Base-by-base conservation (phyloP, 2,888 invertebrate species). In the Candidula unifasciata region DNA sequence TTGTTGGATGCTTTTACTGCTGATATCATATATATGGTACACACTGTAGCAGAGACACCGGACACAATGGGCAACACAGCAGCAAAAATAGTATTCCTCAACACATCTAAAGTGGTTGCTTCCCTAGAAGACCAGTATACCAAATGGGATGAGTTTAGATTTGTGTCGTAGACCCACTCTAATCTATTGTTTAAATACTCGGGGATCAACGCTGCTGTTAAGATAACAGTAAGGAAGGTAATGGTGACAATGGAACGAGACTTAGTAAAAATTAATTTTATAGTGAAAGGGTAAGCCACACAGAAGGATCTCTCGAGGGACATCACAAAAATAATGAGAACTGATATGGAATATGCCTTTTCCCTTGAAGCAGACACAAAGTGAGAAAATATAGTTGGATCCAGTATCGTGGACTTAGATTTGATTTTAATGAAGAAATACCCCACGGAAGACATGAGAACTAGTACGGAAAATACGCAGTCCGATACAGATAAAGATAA, bases 251-350 rank as follows among this genome's bases (percentile, higher is more conserved):
- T 30, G 33, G 60, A 30, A 1, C 77, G 77, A 3, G 57, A 27
- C 35, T 77, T 77, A 30, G 57, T 57, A 35, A 77, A 77, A 30
- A 77, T 57, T 6, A 18, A 3, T 33, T 60, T 77, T 2, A 77
- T 57, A 13, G 3, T 60, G 27, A 77, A 77, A 24, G 77, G 77
- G 24, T 33, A 77, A 2, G 27, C 33, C 24, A 77, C 77, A n/a
- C 57, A 77, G 57, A 8, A 60, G n/a, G 57, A 77, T n/a, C 77
- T 57, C 27, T 77, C 77, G 21, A 77, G 8, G 16, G 77, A 60
- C 33, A 77, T 10, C 1, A 77, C 13, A 77, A 60, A 16, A 21
- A 33, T 77, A 30, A 60, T 77, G 13, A 60, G 8, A 3, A 60
- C 21, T 21, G 77, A 77, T 21, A 77, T 18, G 24, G 60, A 1